Base-by-base conservation (phyloP, 2,888 invertebrate species). In the Trichogramma evanescens region DNA sequence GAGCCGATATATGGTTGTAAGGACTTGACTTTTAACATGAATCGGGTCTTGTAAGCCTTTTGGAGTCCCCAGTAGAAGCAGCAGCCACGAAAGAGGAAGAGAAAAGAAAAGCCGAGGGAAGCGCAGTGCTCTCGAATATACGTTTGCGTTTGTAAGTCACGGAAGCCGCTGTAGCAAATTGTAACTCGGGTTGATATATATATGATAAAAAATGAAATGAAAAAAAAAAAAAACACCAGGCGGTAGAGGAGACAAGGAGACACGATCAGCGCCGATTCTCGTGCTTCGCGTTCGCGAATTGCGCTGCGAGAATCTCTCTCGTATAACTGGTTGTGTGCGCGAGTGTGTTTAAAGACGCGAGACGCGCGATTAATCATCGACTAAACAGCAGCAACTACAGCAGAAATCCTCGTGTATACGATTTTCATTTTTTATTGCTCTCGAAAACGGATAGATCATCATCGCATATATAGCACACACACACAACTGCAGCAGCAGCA, bases 121-220 rank as follows among this genome's bases (percentile, higher is more conserved):
- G 63, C 65, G 63, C 65, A 64, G 63, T 61, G 58, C 42, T n/a
- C 42, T 5, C 50, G 54, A 58, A 59, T 67, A 68, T 66, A 70
- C 66, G 67, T 63, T 63, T 66, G 61, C 69, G 65, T 69, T 72
- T 71, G 70, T 72, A 71, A 72, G 69, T 70, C 69, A 71, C 72
- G 70, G 72, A 71, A 72, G 71, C 71, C 66, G 62, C 67, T 62
- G 63, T 10, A 10, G 50, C 54, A 52, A 65, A 26, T 26, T 26
- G 26, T 26, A 26, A 3, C 26, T 26, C 26, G 26, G 13, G 26
- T 26, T 26, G 26, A 26, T 26, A 26, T 26, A 26, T 26, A 26
- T 26, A 26, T 26, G 26, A 26, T 26, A 26, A 26, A 26, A 26
- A 26, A 26, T 26, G 26, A 26, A 26, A 26, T 26, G 3, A 26